Evolutionary conservation across 2,888 invertebrate species (phyloP), one percentile per base, ranked within the genome.

Genomic region (Hyposoter dolosus): DNA sequence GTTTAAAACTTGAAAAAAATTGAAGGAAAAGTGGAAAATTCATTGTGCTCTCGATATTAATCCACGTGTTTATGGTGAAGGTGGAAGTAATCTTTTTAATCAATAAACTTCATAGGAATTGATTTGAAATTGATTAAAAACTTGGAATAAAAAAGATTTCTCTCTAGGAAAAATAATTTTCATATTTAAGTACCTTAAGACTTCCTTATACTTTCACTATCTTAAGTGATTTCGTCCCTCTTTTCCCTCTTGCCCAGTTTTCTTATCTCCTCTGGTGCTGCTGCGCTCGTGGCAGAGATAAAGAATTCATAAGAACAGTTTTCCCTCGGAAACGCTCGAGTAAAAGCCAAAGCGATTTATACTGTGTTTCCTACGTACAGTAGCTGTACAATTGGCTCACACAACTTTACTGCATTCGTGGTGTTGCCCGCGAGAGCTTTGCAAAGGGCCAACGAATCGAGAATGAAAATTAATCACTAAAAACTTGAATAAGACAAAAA

Each of bases 251-350:
- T 47, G 23, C 69, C 23, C 69, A 63, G 7, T 71, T 78, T 82
- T 45, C 82, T 79, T 82, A 85, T 85, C 85, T 56, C 35, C 35
- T 56, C 50, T 32, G 45, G 65, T 65, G 63, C 53, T n/a, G 40
- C 56, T 77, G 72, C 68, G 65, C 65, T 82, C 85, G 63, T 76
- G 79, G 60, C 75, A 71, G 65, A 75, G 82, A 85, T 85, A 79
- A 82, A 82, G 79, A 83, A 85, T 85, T 79, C 85, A 85, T 82
- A 85, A 83, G 75, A 80, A 85, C 75, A 66, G 71, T 72, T 85
- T 85, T 72, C 60, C 82, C 76, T 69, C 66, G 82, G 60, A 75
- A 74, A 63, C 50, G 66, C 56, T 66, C 40, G 75, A 71, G 69
- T 72, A 79, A 79, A 83, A 66, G 66, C 71, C 45, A 72, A 69